Conservation (phyloP, 1,140 invertebrate genomes). For the Dysdera silvatica region DNA sequence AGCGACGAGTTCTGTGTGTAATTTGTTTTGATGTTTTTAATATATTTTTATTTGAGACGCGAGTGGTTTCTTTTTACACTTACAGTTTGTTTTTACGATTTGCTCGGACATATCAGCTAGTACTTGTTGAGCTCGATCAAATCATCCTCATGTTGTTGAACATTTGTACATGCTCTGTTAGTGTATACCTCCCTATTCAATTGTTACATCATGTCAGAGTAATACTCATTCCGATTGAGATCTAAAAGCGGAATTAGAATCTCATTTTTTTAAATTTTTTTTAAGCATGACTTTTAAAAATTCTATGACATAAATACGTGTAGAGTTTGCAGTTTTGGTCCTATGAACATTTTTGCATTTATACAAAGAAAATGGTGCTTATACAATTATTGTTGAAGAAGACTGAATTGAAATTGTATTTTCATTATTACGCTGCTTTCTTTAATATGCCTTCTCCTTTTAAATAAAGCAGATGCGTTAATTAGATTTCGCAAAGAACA, state of each 20-base stretch:
- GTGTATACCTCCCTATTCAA: background rate
- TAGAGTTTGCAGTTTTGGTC: conserved; percentile 27
- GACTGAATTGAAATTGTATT: conserved; percentile 27
- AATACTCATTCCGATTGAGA: background rate
- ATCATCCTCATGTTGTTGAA: background rate
- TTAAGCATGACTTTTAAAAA: conserved; percentile 8
- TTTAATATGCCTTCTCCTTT: conserved; percentile 28
- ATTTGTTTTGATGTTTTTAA: too few species aligned
- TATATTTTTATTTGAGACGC: too few species aligned
- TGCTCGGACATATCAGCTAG: too few species aligned
- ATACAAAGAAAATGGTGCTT: conserved; percentile 29
- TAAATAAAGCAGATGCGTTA: conserved; percentile 26
- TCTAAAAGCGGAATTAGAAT: too few species aligned
- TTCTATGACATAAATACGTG: conserved; percentile 6
- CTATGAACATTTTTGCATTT: conserved; percentile 25
- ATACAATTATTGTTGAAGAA: conserved; percentile 28
- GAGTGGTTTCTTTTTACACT: too few species aligned
- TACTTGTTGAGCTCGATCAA: conserved; percentile 5
- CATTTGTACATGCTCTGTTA: background rate
- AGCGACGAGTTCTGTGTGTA: too few species aligned
- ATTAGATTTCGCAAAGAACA: conserved; percentile 29
- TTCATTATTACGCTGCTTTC: conserved; percentile 29
- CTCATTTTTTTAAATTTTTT: conserved; percentile 10
- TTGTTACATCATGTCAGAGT: background rate
- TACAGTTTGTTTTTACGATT: too few species aligned